Base-by-base conservation (phyloP, 2,113 vertebrate genomes). In the Ictidomys tridecemlineatus region DNA sequence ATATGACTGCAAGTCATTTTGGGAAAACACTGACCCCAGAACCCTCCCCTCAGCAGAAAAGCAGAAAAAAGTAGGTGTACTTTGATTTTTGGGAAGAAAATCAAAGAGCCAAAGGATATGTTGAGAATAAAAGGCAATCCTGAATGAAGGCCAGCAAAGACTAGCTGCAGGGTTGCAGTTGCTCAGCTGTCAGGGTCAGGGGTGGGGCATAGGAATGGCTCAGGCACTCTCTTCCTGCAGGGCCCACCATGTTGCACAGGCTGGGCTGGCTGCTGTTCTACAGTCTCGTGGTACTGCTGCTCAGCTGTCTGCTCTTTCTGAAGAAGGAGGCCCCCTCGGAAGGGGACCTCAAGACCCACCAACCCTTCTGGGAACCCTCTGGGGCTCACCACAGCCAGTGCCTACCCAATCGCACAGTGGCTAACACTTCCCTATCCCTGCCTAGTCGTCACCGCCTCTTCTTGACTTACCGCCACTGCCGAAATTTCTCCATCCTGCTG, bases 401-500 rank as follows among this genome's bases (percentile, higher is more conserved):
- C 95, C 88, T 53, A 37, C 98, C 98, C 0, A 92, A 99, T 85
- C 37, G n/a, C 65, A 94, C 78, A 0, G 17, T 80, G 1, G 92
- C 95, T 4, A 98, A 98, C 7, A 72, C 97, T 61, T 98, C 98
- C 34, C 65, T 89, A 1, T 0, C 77, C 28, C 94, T 99, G 34
- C 99, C 99, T 0, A 94, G 97, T 89, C 95, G 95, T 8, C 99
- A 99, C 80, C 98, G 97, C 0, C 0, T 98, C 56, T 99, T 99
- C 96, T 61, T 99, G 82, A 99, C 96, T 0, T 99, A 99, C 95
- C 98, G 97, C 74, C 99, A 99, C 96, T 99, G 99, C 96, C 87
- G 98, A 80, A 97, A 97, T 86, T 99, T 99, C 97, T 97, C 97
- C 0, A 63, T 95, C 8, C 94, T 99, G 93, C 94, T 98, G 92